Percentiles rank a stretch among this genome's conserved stretches.
These are phyloP conservation scores for Halichoeres trimaculatus DNA, from an alignment of 2,113 vertebrate species.

Conservation along the genomic window DNA sequence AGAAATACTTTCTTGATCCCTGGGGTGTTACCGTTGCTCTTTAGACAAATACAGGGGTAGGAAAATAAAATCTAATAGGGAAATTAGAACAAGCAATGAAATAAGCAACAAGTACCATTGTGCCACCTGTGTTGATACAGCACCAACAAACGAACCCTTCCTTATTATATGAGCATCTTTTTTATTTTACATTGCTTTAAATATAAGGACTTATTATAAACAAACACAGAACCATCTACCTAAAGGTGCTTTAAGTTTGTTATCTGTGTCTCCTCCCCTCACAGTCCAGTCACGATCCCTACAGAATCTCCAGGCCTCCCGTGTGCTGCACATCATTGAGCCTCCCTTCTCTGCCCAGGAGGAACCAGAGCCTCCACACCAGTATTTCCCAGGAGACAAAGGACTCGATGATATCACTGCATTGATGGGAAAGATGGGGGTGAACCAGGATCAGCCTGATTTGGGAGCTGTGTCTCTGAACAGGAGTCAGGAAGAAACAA, in stretches of 20 bases:
- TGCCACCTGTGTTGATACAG: too few species aligned
- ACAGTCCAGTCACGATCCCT: conserved; percentile 95
- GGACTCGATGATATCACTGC: conserved; percentile 61
- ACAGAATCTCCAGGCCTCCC: conserved; percentile 88
- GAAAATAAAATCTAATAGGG: too few species aligned
- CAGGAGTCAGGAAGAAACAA: conserved; percentile 64
- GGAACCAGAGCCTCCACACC: conserved; percentile 51
- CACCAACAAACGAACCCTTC: too few species aligned
- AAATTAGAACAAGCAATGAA: too few species aligned
- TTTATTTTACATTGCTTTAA: too few species aligned
- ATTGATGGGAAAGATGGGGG: conserved; percentile 73
- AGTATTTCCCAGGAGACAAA: conserved; percentile 54
- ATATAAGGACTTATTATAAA: too few species aligned
- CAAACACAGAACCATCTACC: not conserved
- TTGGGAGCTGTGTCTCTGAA: conserved; percentile 59
- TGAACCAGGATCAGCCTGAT: conserved; percentile 51
- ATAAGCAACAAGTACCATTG: too few species aligned
- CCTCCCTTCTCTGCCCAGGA: conserved; percentile 57
- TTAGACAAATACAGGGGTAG: too few species aligned
- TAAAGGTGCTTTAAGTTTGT: conserved; percentile 13
- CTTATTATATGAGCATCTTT: too few species aligned
- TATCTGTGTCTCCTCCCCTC: conserved; percentile 13
- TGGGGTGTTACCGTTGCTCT: too few species aligned
- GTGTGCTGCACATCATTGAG: conserved; percentile 73
- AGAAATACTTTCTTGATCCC: too few species aligned